These are phyloP conservation scores for Echiichthys vipera DNA, from an alignment of 2,797 vertebrate species.

Conservation along the genomic window DNA sequence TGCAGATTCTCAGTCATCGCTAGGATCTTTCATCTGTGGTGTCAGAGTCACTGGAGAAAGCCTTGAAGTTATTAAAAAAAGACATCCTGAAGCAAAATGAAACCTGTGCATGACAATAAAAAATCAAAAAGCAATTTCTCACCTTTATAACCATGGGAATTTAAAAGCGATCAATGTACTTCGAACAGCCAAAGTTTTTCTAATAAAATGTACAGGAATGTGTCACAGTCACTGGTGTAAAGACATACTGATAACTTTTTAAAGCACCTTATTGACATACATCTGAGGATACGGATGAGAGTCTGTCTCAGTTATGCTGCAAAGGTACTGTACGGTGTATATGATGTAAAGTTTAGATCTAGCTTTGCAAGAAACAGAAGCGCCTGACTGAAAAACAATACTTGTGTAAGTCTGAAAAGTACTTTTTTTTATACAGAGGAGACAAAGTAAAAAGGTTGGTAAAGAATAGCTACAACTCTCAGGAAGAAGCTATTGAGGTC, in stretches of 20 bases:
- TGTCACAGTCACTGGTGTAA: constrained; percentile 5
- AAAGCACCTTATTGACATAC: neutral
- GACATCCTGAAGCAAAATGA: constrained; percentile 29
- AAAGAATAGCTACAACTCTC: constrained; percentile 5
- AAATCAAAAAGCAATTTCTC: constrained; percentile 34
- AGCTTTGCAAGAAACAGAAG: neutral
- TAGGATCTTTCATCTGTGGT: constrained; percentile 17
- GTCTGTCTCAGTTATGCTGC: neutral
- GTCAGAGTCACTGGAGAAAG: constrained; percentile 19
- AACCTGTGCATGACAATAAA: constrained; percentile 19
- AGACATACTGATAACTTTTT: constrained; percentile 20
- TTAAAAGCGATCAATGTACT: constrained; percentile 30
- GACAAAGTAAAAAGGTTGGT: neutral
- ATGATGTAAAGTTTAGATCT: neutral
- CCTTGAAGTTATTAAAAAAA: constrained; percentile 44
- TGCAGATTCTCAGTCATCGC: neutral
- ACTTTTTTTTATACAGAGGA: too few relatives aligned
- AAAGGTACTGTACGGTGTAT: neutral
- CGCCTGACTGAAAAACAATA: neutral
- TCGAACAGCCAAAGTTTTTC: constrained; percentile 19
- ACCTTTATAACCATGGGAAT: constrained; percentile 9
- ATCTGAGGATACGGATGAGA: neutral
- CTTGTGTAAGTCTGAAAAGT: too few relatives aligned
- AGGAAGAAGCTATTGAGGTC: constrained; percentile 19
- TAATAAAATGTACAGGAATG: constrained; percentile 23